phyloP scores from a whole-genome alignment of 2,113 vertebrate species.

The Pomatostomus ruficeps region DNA sequence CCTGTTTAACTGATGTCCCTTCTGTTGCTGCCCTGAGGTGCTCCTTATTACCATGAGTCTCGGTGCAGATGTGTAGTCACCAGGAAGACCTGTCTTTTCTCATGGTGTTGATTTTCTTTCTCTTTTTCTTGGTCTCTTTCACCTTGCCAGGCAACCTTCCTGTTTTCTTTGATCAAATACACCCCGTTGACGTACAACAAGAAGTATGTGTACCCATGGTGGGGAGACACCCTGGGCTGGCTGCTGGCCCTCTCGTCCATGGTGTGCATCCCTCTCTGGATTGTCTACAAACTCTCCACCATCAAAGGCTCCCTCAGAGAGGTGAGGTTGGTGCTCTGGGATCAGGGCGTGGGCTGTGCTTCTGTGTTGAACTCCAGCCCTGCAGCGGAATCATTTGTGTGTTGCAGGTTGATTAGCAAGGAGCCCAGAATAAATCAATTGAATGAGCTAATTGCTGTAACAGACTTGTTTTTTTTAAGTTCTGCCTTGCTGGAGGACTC shows the following conservation, averaged over 20 bases:
- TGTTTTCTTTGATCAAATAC: constrained; percentile 93
- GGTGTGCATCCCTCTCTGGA: constrained; percentile 87
- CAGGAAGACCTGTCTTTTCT: neutral
- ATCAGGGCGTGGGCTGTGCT: neutral
- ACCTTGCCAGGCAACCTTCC: constrained; percentile 83
- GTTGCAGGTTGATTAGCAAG: neutral
- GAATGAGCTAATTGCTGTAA: neutral
- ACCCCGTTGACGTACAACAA: constrained; percentile 94
- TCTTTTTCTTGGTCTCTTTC: neutral
- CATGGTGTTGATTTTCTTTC: neutral
- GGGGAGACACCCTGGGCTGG: constrained; percentile 92
- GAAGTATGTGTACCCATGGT: constrained; percentile 91
- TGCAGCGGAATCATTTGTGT: neutral
- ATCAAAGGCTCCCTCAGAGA: constrained; percentile 86
- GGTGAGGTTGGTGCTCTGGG: constrained; percentile 66
- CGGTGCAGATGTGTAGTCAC: neutral
- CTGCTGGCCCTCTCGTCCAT: constrained; percentile 91
- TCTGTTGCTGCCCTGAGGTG: neutral
- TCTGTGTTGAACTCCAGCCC: neutral
- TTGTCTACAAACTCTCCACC: constrained; percentile 76
- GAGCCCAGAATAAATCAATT: neutral
- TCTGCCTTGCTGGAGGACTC: neutral
- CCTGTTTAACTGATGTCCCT: neutral
- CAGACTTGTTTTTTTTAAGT: neutral
- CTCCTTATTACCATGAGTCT: neutral